phyloP scores from a whole-genome alignment of 2,888 invertebrate species.

The Lithophane ornitopus region DNA sequence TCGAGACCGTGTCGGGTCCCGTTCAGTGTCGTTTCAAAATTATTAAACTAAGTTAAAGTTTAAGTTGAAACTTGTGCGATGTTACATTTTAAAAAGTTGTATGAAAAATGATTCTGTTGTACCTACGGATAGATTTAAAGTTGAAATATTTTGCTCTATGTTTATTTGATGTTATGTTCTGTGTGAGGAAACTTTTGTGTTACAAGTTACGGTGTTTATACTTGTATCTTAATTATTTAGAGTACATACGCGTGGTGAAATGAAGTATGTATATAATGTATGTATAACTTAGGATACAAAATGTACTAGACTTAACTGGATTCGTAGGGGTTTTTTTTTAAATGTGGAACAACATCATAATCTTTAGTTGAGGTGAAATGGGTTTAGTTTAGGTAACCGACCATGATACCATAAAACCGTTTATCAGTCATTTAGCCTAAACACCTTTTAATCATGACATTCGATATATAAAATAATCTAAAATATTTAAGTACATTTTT shows the following conservation, averaged over 20 bases:
- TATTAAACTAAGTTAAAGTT: slow-evolving; percentile 64
- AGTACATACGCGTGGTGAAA: background rate
- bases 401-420: no score
- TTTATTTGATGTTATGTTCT: slow-evolving; percentile 38
- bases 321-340: background rate
- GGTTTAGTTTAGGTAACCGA: no score
- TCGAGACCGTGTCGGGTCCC: slow-evolving; percentile 46
- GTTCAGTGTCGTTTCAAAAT: slow-evolving; percentile 63
- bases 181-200: slow-evolving; percentile 19
- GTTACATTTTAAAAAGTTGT: slow-evolving; percentile 60
- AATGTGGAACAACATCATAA: background rate
- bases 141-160: slow-evolving; percentile 30
- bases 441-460: no score
- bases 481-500: no score
- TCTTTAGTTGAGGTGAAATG: background rate
- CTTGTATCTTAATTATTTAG: slow-evolving; percentile 2
- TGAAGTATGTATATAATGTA: background rate
- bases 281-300: background rate
- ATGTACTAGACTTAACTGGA: background rate
- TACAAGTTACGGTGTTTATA: background rate
- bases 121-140: slow-evolving; percentile 54
- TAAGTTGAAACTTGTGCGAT: slow-evolving; percentile 54
- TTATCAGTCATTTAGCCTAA: no score
- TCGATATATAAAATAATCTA: no score
- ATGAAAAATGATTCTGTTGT: slow-evolving; percentile 59